phyloP scores from a whole-genome alignment of 1,140 invertebrate species.

The Lepidurus packardi region DNA sequence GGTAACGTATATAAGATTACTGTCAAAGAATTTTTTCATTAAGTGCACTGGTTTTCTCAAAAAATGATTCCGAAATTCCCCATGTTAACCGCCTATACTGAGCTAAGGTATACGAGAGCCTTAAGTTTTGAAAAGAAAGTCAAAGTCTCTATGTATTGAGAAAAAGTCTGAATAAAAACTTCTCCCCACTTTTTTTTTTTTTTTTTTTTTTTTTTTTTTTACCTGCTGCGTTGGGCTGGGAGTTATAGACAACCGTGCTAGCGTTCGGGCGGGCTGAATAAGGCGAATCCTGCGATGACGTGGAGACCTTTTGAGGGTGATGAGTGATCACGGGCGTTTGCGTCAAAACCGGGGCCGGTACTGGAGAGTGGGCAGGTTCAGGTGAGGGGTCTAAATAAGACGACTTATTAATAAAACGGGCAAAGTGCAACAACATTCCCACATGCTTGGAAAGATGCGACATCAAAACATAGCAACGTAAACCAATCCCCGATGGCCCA shows the following conservation, averaged over 20 bases:
- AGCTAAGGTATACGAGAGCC: background rate
- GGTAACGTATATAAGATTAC: too few relatives aligned
- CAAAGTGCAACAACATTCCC: background rate
- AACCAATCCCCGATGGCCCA: background rate
- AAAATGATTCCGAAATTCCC: too few relatives aligned
- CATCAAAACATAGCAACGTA: background rate
- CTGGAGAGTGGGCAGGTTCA: constrained; percentile 13
- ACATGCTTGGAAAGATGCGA: constrained; percentile 10
- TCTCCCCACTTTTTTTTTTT: background rate
- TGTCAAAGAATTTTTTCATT: too few relatives aligned
- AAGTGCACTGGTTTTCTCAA: too few relatives aligned
- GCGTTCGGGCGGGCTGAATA: constrained; percentile 62
- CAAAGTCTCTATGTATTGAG: background rate
- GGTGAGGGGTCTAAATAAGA: constrained; percentile 14
- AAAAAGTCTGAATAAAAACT: background rate
- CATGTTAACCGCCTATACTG: too few relatives aligned
- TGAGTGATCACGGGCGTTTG: constrained; percentile 46
- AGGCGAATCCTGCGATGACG: constrained; percentile 52
- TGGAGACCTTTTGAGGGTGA: background rate
- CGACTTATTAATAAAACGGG: background rate
- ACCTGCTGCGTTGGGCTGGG: constrained; percentile 44
- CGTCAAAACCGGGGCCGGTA: constrained; percentile 34
- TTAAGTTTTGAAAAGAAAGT: background rate
- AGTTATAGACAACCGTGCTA: constrained; percentile 77
- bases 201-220: constrained; percentile 27